Evolutionary conservation across 2,797 vertebrate species (phyloP).

Genomic region (Lithobates sylvaticus): DNA sequence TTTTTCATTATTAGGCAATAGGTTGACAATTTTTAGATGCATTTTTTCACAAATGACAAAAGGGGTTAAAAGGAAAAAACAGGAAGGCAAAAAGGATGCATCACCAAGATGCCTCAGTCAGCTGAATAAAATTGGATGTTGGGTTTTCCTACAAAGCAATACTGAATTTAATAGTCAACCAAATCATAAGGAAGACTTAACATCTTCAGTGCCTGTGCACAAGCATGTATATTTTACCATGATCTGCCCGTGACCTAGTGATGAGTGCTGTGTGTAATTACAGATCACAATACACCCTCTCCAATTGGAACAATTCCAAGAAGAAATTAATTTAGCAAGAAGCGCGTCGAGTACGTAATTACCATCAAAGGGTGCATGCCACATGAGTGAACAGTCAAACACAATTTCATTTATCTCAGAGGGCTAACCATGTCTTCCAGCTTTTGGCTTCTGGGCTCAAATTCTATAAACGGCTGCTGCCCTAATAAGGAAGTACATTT

Average conservation of each 20-base stretch:
- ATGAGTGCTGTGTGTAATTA: conserved; percentile 9
- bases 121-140: background rate
- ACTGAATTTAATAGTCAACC: too few species aligned
- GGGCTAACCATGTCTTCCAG: too few species aligned
- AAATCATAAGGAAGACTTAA: background rate
- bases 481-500: too few species aligned
- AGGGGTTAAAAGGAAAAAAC: too few species aligned
- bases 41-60: too few species aligned
- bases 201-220: background rate
- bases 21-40: too few species aligned
- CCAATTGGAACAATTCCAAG: conserved; percentile 24
- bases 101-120: too few species aligned
- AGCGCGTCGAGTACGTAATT: conserved; percentile 1
- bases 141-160: background rate
- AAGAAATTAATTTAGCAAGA: conserved; percentile 39
- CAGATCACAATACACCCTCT: conserved; percentile 21
- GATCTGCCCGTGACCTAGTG: conserved; percentile 2
- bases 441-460: too few species aligned
- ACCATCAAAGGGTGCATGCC: background rate
- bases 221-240: background rate
- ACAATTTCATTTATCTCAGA: too few species aligned
- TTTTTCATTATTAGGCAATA: too few species aligned
- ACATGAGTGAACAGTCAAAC: background rate
- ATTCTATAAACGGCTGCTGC: too few species aligned
- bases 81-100: background rate